phyloP scores from a whole-genome alignment of 2,113 vertebrate species.

The Engraulis encrasicolus region DNA sequence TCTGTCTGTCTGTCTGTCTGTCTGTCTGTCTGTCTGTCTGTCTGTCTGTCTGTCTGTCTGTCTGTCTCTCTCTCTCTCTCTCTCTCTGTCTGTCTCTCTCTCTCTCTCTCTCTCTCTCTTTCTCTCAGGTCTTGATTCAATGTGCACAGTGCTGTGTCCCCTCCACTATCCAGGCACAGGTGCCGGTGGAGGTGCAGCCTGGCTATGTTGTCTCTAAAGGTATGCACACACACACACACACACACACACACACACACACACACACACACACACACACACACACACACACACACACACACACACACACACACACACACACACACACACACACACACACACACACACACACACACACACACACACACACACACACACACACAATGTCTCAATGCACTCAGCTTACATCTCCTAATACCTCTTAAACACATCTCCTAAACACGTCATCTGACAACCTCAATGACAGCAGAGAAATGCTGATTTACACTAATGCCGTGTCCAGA shows the following conservation, averaged over 20 bases:
- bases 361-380: neutral
- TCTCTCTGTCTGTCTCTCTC: neutral
- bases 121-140: constrained; percentile 42
- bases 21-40: neutral
- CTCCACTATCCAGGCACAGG: constrained; percentile 43
- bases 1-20: too few species aligned
- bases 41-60: neutral
- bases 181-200: constrained; percentile 44
- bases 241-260: too few species aligned
- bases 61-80: neutral
- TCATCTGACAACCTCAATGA: too few species aligned
- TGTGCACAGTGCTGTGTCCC: constrained; percentile 50
- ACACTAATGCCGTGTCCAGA: too few species aligned
- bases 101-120: constrained; percentile 9
- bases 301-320: too few species aligned
- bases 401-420: too few species aligned
- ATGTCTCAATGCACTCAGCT: neutral
- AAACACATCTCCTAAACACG: too few species aligned
- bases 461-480: too few species aligned
- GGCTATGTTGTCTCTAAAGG: constrained; percentile 53
- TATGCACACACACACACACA: constrained; percentile 15
- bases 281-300: neutral
- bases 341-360: too few species aligned
- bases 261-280: neutral
- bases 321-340: too few species aligned